These are phyloP conservation scores for Pristionchus exspectatus DNA, from an alignment of 2,888 invertebrate genomes.

Conservation along the genomic window DNA sequence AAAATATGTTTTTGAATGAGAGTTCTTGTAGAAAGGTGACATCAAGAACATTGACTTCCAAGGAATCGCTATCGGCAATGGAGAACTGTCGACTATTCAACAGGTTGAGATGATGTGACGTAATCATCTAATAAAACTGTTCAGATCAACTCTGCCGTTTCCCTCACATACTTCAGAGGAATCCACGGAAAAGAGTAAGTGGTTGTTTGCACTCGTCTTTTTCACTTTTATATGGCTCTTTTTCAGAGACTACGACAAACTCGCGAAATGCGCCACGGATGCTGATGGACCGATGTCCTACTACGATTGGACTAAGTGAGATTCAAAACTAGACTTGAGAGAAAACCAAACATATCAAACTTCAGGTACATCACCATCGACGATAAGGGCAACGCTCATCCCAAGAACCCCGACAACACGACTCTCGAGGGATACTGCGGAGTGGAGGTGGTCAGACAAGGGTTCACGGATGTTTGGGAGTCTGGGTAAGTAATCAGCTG, in stretches of 20 bases:
- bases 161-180: conserved; percentile 70
- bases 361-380: conserved; percentile 47
- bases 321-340: no score
- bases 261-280: conserved; percentile 8
- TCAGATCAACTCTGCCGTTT: conserved; percentile 57
- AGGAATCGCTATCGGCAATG: conserved; percentile 78
- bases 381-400: not conserved
- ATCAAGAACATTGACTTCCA: conserved; percentile 64
- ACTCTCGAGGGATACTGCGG: conserved; percentile 51
- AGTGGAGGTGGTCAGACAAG: conserved; percentile 40
- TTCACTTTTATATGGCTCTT: not conserved
- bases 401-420: not conserved
- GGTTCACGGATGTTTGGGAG: conserved; percentile 22
- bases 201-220: not conserved
- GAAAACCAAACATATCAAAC: not conserved
- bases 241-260: conserved; percentile 50
- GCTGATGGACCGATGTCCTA: conserved; percentile 23
- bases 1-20: not conserved
- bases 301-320: conserved; percentile 48
- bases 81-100: conserved; percentile 69
- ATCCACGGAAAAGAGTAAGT: conserved; percentile 66
- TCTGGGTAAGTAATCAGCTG: not conserved
- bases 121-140: no score
- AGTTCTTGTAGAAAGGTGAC: not conserved
- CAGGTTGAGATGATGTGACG: conserved; percentile 57